Evolutionary conservation across 35 echinoderm and acorn worm genomes (phyloP), one percentile per base, ranked within the genome.

Genomic region (Patiria miniata): DNA sequence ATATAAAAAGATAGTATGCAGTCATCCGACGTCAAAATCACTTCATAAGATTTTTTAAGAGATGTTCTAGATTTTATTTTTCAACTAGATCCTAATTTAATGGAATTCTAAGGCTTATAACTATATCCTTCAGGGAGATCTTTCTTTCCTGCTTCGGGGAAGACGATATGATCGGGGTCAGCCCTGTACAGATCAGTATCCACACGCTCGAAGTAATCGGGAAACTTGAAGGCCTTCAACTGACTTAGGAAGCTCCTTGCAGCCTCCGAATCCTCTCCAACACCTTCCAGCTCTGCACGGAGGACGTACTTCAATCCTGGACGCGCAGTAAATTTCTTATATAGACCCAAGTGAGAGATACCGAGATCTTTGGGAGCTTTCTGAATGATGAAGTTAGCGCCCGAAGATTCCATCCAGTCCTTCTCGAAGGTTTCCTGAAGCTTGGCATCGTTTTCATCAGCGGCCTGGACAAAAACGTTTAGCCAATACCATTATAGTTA

Each of bases 361-460:
- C 86, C 86, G 30, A 88, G 57, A 4, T 78, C 52, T 14, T 88
- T 88, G 4, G 86, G 86, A 7, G 77, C 86, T n/a, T 88, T 79
- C 2, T 84, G 36, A 10, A 73, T 14, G 33, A 88, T 88, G 52
- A 88, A 88, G 19, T 88, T 54, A 18, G 86, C 54, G 7, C 86
- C 86, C 37, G 68, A 79, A 7, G 47, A 57, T 54, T 51, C 39
- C 21, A 19, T 58, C 86, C 86, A 88, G 21, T 80, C 51, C 29
- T 88, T 65, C 57, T 88, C 86, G 39, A 88, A 88, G 16, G 65
- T 73, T 7, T 88, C 86, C 1, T 77, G 38, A 10, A 56, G 36
- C 39, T 79, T 78, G 29, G 77, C 16, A 16, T 79, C 54, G 18
- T 52, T 60, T 58, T 44, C 77, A 32, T 88, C 76, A 22, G 78